Evolutionary conservation across 2,113 vertebrate species (phyloP).

Genomic region (Periophthalmus modestus): DNA sequence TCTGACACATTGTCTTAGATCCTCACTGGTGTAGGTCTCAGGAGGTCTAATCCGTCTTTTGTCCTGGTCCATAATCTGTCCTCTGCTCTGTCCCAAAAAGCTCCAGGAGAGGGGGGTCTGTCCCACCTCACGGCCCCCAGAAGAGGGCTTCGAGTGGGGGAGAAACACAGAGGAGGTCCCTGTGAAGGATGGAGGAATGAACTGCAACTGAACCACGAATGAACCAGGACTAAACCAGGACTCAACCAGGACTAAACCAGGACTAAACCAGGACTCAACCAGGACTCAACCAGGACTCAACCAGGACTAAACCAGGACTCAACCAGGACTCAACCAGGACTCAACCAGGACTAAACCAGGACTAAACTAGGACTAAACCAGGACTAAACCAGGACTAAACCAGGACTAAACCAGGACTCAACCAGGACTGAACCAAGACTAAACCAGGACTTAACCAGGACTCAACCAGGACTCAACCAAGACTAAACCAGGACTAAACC

Average conservation of each 20-base stretch:
- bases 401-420: neutral
- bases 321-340: neutral
- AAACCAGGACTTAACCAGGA: too few species aligned
- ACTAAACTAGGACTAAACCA: neutral
- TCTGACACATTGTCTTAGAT: neutral
- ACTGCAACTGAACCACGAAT: neutral
- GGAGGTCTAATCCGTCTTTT: neutral
- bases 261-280: neutral
- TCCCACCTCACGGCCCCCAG: too few species aligned
- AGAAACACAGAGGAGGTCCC: neutral
- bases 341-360: neutral
- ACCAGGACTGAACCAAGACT: neutral
- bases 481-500: too few species aligned
- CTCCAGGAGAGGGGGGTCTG: neutral
- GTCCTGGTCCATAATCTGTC: neutral
- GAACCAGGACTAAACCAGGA: neutral
- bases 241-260: neutral
- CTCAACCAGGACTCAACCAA: too few species aligned
- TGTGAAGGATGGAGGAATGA: neutral
- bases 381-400: neutral
- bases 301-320: neutral
- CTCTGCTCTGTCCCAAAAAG: neutral
- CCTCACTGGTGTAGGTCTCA: neutral
- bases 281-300: neutral
- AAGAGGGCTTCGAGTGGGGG: too few species aligned